phyloP scores from a whole-genome alignment of 2,797 vertebrate species.

The Sebastes oblongus region DNA sequence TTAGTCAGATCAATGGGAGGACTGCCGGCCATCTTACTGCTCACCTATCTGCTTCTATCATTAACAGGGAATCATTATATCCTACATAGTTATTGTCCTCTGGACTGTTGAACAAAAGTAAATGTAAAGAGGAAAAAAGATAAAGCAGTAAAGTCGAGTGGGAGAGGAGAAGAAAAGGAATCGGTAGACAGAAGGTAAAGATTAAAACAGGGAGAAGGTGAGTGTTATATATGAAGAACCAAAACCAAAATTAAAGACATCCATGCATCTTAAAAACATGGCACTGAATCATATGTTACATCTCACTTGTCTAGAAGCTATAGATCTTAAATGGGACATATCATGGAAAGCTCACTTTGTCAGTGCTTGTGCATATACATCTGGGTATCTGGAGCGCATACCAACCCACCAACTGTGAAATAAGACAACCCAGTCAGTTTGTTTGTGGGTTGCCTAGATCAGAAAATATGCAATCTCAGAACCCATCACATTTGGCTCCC shows the following conservation, averaged over 20 bases:
- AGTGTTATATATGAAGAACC: too few species aligned
- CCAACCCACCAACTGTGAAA: too few species aligned
- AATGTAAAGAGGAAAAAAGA: neutral
- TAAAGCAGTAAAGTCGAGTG: neutral
- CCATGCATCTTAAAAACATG: neutral
- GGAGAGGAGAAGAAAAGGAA: neutral
- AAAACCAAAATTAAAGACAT: too few species aligned
- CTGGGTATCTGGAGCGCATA: too few species aligned
- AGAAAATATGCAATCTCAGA: too few species aligned
- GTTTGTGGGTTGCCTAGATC: too few species aligned
- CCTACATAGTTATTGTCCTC: neutral
- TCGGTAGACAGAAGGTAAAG: neutral
- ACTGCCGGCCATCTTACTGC: neutral
- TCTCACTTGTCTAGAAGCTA: neutral
- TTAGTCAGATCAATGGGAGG: constrained; percentile 28
- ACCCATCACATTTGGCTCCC: too few species aligned
- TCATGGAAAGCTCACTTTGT: too few species aligned
- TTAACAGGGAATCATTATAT: neutral
- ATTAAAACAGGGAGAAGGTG: too few species aligned
- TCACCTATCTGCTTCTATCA: neutral
- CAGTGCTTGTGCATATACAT: too few species aligned
- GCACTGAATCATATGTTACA: neutral
- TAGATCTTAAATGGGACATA: neutral
- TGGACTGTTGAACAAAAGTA: neutral
- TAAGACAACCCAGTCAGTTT: too few species aligned